Percentiles rank a stretch among this genome's conserved stretches.
Evolutionary conservation across 2,797 vertebrate species (phyloP).

Genomic region (Acrossocheilus fasciatus): DNA sequence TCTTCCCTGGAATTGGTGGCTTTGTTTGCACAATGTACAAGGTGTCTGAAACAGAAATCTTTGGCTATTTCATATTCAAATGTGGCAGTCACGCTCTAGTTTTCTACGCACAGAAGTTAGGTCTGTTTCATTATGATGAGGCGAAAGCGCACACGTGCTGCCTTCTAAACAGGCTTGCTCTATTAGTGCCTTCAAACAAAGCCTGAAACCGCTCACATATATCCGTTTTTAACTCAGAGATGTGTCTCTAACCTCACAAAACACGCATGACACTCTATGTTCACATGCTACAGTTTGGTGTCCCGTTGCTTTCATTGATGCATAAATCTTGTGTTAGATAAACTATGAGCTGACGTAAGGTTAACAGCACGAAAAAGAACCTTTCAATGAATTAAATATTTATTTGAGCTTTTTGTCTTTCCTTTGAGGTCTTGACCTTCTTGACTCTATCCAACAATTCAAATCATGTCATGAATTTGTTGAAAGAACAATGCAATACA

Average conservation of each 20-base stretch:
- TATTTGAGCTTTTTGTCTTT: background rate
- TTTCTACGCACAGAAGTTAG: conserved; percentile 75
- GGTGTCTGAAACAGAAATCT: conserved; percentile 82
- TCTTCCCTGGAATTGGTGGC: conserved; percentile 75
- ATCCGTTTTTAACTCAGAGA: background rate
- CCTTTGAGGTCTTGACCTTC: background rate
- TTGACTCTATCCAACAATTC: background rate
- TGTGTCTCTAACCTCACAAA: background rate
- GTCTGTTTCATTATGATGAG: conserved; percentile 65
- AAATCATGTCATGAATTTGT: background rate
- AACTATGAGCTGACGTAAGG: background rate
- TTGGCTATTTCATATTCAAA: conserved; percentile 84
- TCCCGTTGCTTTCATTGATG: background rate
- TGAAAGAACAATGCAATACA: background rate
- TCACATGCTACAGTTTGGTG: background rate
- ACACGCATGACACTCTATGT: no score
- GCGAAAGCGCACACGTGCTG: conserved; percentile 10
- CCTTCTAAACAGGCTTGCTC: conserved; percentile 21
- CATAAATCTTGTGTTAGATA: background rate
- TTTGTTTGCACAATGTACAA: conserved; percentile 81
- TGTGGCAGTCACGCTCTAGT: conserved; percentile 80
- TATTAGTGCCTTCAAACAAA: conserved; percentile 33
- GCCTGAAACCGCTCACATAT: conserved; percentile 14
- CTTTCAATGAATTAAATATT: background rate
- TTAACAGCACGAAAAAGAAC: background rate